Percentiles rank a stretch among this genome's conserved stretches.
phyloP scores from a whole-genome alignment of 2,113 vertebrate genomes.

The mouse (Mus musculus) region DNA sequence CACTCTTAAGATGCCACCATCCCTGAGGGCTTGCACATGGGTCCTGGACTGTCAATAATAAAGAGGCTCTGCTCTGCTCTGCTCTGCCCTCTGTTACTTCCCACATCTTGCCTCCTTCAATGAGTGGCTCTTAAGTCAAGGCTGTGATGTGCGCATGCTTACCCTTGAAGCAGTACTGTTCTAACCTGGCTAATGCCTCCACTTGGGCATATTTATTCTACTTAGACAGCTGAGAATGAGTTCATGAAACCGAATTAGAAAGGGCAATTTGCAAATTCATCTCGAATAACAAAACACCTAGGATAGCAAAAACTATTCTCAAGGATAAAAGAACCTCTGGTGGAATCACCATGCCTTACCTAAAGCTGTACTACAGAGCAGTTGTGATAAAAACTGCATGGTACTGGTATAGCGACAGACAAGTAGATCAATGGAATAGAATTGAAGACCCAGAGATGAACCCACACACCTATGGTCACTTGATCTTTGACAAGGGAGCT shows the following conservation, averaged over 20 bases:
- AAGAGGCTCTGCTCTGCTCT: background rate
- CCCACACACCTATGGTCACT: no score
- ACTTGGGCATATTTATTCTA: background rate
- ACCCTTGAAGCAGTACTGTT: slow-evolving; percentile 15
- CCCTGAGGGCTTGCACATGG: background rate
- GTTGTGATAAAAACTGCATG: no score
- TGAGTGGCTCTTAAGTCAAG: background rate
- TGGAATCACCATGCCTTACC: no score
- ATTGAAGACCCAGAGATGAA: no score
- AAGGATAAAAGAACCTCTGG: no score
- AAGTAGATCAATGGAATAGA: no score
- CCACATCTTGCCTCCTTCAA: background rate
- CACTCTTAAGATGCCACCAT: background rate
- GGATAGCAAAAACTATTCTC: no score
- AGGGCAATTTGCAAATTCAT: no score
- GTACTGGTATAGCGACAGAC: no score
- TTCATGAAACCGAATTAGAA: slow-evolving; percentile 6
- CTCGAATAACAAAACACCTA: no score
- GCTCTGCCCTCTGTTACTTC: background rate
- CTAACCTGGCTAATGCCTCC: background rate
- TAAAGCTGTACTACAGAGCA: no score
- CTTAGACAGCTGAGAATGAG: background rate
- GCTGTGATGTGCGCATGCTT: background rate
- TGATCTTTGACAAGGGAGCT: no score
- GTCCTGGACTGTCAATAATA: background rate